Evolutionary conservation across 2,113 vertebrate genomes (phyloP), one percentile per base, ranked within the genome.

Genomic region (Callipepla squamata): DNA sequence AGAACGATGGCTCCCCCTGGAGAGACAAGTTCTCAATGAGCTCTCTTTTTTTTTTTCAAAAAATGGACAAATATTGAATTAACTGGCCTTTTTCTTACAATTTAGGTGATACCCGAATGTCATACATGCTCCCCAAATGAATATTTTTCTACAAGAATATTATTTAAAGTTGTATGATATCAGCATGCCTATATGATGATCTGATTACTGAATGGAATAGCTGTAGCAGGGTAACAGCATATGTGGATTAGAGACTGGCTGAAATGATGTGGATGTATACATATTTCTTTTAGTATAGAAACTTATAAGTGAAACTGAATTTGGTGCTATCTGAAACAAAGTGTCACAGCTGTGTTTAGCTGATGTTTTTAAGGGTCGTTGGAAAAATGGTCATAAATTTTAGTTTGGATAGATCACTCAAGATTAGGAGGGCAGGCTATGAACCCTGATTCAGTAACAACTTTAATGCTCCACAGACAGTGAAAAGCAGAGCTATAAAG

Each of bases 391-490:
- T n/a, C 63, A 65, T 85, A 92, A 85, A 94, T 92, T n/a, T 36
- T 81, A 16, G n/a, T 62, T 53, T 61, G 26, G 36, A 26, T 65
- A 68, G 48, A 79, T 22, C 2, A 2, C 53, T 87, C 44, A 72
- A 57, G 51, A 74, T 50, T 79, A 91, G 32, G 58, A 65, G 38
- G 48, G 34, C 76, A 38, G 40, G 36, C 45, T 73, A 48, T 81
- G 89, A 95, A 89, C 77, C 32, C 48, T 93, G 80, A 89, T 76
- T 89, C 58, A 79, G 48, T 75, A 87, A 53, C 30, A 83, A 38
- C 23, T 13, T 13, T 75, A 77, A 30, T 51, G 17, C 6, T 93
- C 20, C 61, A 90, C 44, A 36, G 66, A 68, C 22, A 68, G n/a
- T 50, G 17, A 78, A 66, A 92, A 80, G 11, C 1, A 1, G 19